phyloP scores from a whole-genome alignment of 2,888 invertebrate genomes.

The Fabriciana adippe region DNA sequence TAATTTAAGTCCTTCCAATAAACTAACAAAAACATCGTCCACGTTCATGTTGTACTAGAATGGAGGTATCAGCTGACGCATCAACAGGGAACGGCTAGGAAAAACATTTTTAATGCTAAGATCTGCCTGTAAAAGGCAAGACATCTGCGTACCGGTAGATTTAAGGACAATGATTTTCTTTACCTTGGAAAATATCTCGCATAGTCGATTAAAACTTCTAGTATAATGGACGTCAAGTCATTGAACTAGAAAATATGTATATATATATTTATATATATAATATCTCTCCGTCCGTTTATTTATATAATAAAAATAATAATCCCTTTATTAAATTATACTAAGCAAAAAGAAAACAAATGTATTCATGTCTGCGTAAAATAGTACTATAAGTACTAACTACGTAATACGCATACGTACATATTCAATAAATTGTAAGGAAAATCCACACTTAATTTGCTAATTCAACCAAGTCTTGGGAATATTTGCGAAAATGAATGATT shows the following conservation, averaged over 20 bases:
- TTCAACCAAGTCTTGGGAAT: too few species aligned
- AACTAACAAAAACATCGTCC: background rate
- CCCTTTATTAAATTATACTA: too few species aligned
- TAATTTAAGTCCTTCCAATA: background rate
- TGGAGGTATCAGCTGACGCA: constrained; percentile 14
- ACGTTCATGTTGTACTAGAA: background rate
- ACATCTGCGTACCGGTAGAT: constrained; percentile 11
- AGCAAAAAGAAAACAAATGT: too few species aligned
- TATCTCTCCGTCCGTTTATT: too few species aligned
- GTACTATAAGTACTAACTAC: too few species aligned
- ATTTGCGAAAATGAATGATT: too few species aligned
- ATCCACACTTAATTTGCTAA: too few species aligned
- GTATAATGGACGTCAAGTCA: background rate
- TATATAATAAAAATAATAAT: too few species aligned
- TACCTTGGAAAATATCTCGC: constrained; percentile 9
- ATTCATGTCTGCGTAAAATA: too few species aligned
- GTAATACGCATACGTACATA: too few species aligned
- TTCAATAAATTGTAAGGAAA: too few species aligned
- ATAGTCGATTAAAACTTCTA: background rate
- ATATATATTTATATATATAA: too few species aligned
- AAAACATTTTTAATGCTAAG: constrained; percentile 8
- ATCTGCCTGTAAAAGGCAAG: constrained; percentile 11
- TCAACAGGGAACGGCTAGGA: constrained; percentile 13
- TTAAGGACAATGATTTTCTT: constrained; percentile 6
- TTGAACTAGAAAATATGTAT: background rate